These are phyloP conservation scores for Centropus bengalensis DNA, from an alignment of 2,113 vertebrate species.

Conservation along the genomic window DNA sequence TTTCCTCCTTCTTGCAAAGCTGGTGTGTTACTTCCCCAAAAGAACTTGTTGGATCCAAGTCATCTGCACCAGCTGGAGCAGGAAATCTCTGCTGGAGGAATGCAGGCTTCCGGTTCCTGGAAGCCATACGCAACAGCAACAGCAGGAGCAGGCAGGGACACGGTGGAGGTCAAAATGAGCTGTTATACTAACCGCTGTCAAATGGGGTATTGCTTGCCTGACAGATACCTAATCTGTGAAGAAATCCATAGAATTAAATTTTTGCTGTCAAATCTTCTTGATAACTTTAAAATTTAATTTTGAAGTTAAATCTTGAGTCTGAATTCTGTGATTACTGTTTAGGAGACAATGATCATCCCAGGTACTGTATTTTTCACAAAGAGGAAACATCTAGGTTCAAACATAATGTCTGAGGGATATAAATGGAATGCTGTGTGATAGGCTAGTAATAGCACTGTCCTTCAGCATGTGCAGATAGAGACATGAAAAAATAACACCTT, in stretches of 20 bases:
- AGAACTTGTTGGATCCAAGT: background rate
- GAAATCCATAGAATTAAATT: background rate
- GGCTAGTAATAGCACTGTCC: background rate
- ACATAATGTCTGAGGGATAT: background rate
- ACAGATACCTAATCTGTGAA: background rate
- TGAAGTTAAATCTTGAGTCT: background rate
- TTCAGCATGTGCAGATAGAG: background rate
- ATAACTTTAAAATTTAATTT: background rate
- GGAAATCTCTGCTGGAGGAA: background rate
- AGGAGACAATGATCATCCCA: background rate
- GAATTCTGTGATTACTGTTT: background rate
- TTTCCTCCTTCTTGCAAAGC: background rate
- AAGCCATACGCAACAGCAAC: accelerated
- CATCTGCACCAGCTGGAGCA: background rate
- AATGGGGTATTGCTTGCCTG: background rate
- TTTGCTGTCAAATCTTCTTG: background rate
- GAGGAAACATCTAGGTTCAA: background rate
- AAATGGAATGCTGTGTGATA: background rate
- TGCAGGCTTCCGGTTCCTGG: background rate
- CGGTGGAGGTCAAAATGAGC: background rate
- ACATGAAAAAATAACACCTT: background rate
- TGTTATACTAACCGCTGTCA: background rate
- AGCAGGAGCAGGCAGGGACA: background rate
- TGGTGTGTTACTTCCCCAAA: background rate
- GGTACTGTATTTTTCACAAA: background rate